Conservation (phyloP, 2,797 vertebrate species). For the Avahi laniger region DNA sequence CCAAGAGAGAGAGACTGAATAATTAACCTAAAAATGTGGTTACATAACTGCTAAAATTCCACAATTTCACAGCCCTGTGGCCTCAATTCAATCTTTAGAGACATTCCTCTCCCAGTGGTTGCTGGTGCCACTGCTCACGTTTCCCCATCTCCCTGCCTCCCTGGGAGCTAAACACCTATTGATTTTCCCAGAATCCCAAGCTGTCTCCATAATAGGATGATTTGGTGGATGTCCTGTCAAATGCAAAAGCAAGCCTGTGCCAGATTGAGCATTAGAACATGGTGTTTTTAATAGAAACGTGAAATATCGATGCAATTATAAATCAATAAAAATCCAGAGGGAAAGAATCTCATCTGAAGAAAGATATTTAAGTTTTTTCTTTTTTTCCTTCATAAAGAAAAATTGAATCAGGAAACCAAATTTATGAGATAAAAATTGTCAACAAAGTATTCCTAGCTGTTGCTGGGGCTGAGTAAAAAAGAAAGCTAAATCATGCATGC, state of each 20-base stretch:
- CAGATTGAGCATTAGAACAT: neutral
- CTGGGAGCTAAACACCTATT: neutral
- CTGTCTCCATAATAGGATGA: neutral
- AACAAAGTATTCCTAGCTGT: neutral
- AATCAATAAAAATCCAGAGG: constrained; percentile 46
- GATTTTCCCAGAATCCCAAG: constrained; percentile 31
- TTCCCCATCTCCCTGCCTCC: neutral
- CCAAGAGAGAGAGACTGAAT: neutral
- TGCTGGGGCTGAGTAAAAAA: constrained; percentile 8
- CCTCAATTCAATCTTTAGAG: constrained; percentile 17
- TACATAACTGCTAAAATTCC: neutral
- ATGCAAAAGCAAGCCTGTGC: neutral
- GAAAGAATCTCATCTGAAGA: constrained; percentile 46
- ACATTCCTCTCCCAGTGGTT: neutral
- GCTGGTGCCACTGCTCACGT: neutral
- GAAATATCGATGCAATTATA: constrained; percentile 45
- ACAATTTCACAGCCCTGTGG: neutral
- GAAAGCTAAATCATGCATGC: neutral
- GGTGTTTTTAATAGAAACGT: constrained; percentile 41
- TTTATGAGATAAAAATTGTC: constrained; percentile 24
- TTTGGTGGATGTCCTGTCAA: constrained; percentile 20
- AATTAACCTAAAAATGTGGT: neutral
- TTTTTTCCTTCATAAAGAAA: neutral
- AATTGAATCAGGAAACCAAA: constrained; percentile 6
- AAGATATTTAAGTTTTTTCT: neutral